Evolutionary conservation across 2,888 invertebrate species (phyloP).

Genomic region (Cephus pygmeus): DNA sequence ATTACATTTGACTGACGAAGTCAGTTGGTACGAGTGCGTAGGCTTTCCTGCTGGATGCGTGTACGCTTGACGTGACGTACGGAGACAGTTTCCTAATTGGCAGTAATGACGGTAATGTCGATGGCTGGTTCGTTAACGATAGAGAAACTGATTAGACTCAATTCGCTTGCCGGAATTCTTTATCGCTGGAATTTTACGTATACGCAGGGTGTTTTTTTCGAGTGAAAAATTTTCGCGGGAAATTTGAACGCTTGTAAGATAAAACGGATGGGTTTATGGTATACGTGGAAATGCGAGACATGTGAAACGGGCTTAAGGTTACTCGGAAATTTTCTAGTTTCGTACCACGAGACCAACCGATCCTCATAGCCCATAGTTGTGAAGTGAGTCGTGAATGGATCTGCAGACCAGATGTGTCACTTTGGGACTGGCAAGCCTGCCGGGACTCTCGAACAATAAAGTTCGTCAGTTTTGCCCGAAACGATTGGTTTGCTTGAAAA

Average conservation of each 20-base stretch:
- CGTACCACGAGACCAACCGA: neutral
- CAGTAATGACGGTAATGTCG: neutral
- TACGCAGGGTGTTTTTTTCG: too few relatives aligned
- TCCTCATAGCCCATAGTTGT: neutral
- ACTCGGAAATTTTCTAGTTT: conserved; percentile 1
- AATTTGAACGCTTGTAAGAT: too few relatives aligned
- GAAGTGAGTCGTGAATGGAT: conserved; percentile 28
- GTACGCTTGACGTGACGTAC: too few relatives aligned
- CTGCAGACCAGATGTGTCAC: conserved; percentile 52
- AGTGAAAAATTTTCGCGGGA: too few relatives aligned
- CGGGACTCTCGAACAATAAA: neutral
- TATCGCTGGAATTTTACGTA: too few relatives aligned
- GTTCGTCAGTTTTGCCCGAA: neutral
- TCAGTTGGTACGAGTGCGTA: neutral
- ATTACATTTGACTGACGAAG: neutral
- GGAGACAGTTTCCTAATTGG: neutral
- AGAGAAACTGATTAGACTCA: neutral
- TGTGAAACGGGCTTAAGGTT: neutral
- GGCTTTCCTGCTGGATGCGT: neutral
- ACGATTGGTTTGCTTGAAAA: too few relatives aligned
- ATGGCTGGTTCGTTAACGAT: neutral
- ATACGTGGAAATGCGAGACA: neutral
- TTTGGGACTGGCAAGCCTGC: neutral
- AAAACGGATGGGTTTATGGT: too few relatives aligned
- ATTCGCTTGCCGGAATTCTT: neutral